Conservation (phyloP, 2,113 vertebrate species). For the Pycnonotus jocosus region DNA sequence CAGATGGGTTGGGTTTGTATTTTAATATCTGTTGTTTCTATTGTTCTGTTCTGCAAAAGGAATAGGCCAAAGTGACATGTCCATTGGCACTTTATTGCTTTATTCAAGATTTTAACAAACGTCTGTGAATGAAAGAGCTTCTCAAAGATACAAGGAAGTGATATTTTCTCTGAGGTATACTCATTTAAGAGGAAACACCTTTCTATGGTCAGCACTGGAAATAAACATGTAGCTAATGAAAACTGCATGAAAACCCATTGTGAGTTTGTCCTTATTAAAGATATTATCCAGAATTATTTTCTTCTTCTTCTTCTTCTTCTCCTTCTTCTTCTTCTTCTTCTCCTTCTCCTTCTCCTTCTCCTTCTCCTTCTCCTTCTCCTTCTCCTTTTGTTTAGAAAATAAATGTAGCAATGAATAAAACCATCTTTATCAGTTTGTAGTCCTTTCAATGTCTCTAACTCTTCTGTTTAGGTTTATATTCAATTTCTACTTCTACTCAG, state of each 20-base stretch:
- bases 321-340: background rate
- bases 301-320: background rate
- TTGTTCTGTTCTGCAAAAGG: background rate
- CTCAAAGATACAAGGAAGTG: background rate
- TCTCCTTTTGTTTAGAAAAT: background rate
- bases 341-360: too few relatives aligned
- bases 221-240: background rate
- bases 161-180: background rate
- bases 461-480: conserved; percentile 32
- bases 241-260: background rate
- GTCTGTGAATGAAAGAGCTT: background rate
- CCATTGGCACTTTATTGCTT: background rate
- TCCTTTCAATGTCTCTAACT: background rate
- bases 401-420: conserved; percentile 10
- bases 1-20: background rate
- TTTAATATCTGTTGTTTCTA: background rate
- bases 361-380: too few relatives aligned
- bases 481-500: conserved; percentile 9
- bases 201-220: background rate
- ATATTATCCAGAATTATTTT: background rate
- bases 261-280: background rate
- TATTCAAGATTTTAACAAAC: background rate
- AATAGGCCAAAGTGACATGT: background rate
- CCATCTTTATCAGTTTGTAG: background rate
- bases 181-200: background rate